Evolutionary conservation across 2,113 vertebrate genomes (phyloP).

Genomic region (Hystrix brachyura): DNA sequence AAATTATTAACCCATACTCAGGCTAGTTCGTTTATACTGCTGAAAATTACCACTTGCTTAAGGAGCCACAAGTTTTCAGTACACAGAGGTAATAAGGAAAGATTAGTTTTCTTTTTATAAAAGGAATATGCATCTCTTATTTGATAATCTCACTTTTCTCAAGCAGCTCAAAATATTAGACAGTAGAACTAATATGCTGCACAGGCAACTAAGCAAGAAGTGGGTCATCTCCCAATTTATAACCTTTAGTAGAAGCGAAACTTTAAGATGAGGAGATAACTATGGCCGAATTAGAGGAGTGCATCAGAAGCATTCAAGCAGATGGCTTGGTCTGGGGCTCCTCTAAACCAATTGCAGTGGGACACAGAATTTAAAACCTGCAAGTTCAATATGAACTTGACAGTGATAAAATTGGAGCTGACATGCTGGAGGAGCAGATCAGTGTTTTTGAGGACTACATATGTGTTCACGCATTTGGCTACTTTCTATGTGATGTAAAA

Average conservation of each 20-base stretch:
- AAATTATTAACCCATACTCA: neutral
- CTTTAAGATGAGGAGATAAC: conserved; percentile 95
- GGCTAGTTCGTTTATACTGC: neutral
- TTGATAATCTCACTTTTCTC: neutral
- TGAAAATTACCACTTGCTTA: neutral
- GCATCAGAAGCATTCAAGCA: conserved; percentile 91
- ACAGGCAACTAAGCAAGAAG: neutral
- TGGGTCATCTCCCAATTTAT: neutral
- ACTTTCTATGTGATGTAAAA: neutral
- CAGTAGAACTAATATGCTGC: neutral
- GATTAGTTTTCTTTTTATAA: conserved; percentile 11
- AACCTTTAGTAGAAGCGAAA: conserved; percentile 93
- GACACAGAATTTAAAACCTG: conserved; percentile 95
- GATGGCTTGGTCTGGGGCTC: conserved; percentile 93
- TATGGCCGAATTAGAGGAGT: conserved; percentile 93
- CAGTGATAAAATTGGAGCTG: conserved; percentile 95
- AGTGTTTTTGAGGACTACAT: neutral
- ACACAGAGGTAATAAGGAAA: neutral
- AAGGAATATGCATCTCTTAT: neutral
- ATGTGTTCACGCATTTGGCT: neutral
- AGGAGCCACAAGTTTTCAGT: neutral
- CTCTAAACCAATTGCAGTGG: conserved; percentile 94
- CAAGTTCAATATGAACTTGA: conserved; percentile 94
- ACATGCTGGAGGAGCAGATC: conserved; percentile 85
- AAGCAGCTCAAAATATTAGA: conserved; percentile 41